Evolutionary conservation across 2,888 invertebrate species (phyloP), one percentile per base, ranked within the genome.

Genomic region (Sminthurides aquaticus): DNA sequence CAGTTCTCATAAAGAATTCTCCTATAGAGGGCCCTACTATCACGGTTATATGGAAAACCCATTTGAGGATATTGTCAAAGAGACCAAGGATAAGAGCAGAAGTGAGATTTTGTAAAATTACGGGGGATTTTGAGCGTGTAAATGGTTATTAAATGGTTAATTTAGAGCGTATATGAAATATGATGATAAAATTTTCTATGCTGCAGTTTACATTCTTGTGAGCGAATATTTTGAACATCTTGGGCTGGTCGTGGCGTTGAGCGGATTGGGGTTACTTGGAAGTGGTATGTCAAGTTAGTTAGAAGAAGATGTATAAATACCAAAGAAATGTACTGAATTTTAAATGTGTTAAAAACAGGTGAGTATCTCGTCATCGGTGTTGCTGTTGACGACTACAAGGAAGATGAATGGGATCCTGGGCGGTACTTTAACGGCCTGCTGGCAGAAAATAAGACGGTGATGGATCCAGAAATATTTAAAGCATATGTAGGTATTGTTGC

Each of bases 331-430:
- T n/a, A n/a, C n/a, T n/a, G n/a, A n/a, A n/a, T n/a, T n/a, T n/a
- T n/a, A n/a, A n/a, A n/a, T n/a, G n/a, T n/a, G n/a, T n/a, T n/a
- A n/a, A n/a, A n/a, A n/a, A n/a, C 79, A 88, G 91, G 94, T n/a
- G 91, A 94, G 77, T 96, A 95, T 78, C 93, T 91, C 77, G 94
- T 92, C 1, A 87, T 95, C 25, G 95, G 95, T 3, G 90, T 95
- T 3, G 90, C 92, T 76, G 86, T 91, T 18, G 91, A 91, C 73
- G 89, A 91, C 75, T 95, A 93, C 79, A 89, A 92, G 76, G 80
- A 84, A 1, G 89, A 91, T 76, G 80, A 84, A 1, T 82, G 84
- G 25, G 84, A 87, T 66, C 91, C 94, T 0, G 84, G 85, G 57
- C 87, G 87, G 72, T 94, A 94, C 79, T 81, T 94, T 26, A 82